These are phyloP conservation scores for Chaetodon trifasciatus DNA, from an alignment of 2,797 vertebrate species.

Conservation along the genomic window DNA sequence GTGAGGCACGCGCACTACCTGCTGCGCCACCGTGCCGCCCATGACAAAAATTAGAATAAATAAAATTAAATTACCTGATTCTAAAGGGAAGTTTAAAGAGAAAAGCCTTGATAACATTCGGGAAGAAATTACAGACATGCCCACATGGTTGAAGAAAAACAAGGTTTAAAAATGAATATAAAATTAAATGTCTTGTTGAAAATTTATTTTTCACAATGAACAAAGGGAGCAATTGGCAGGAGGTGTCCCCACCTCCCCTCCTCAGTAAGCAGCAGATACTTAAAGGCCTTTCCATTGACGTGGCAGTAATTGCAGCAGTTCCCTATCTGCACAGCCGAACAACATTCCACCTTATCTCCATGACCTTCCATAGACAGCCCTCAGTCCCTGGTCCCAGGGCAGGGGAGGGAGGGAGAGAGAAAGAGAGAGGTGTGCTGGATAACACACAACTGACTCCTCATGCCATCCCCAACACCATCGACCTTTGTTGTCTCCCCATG, in stretches of 20 bases:
- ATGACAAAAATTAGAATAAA: too few relatives aligned
- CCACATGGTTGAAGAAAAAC: neutral
- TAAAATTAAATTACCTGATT: too few relatives aligned
- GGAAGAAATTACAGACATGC: neutral
- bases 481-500: slow-evolving; percentile 56
- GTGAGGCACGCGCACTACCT: too few relatives aligned
- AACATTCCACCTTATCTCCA: slow-evolving; percentile 75
- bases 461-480: slow-evolving; percentile 54
- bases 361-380: slow-evolving; percentile 76
- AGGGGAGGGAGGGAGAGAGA: slow-evolving; percentile 9
- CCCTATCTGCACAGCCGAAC: slow-evolving; percentile 66
- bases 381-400: slow-evolving; percentile 49
- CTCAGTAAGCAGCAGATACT: slow-evolving; percentile 56
- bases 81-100: too few relatives aligned
- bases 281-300: slow-evolving; percentile 69
- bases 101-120: too few relatives aligned
- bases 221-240: slow-evolving; percentile 21
- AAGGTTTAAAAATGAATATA: too few relatives aligned
- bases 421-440: slow-evolving; percentile 26
- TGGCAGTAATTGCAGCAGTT: slow-evolving; percentile 66
- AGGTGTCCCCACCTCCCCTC: slow-evolving; percentile 27
- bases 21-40: too few relatives aligned
- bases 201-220: neutral
- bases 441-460: slow-evolving; percentile 54
- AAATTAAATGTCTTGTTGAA: too few relatives aligned